Evolutionary conservation across 2,888 invertebrate genomes (phyloP).

Genomic region (Sussaba pulchella): DNA sequence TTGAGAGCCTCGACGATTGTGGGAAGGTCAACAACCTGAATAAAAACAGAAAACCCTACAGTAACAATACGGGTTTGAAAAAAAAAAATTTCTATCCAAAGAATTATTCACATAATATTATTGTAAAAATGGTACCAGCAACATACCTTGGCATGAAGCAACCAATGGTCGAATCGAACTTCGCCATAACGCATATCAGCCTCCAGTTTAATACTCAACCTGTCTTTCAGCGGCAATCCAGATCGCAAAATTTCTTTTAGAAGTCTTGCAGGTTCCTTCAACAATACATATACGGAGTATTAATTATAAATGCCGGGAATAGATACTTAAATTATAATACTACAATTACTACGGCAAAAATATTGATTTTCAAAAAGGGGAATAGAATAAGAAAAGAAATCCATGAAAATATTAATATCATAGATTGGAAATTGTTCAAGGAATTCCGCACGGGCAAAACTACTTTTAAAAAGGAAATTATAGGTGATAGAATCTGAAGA

Average conservation of each 20-base stretch:
- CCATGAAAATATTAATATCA: too few relatives aligned
- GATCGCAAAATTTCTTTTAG: constrained; percentile 91
- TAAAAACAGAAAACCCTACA: constrained; percentile 5
- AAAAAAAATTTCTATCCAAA: too few relatives aligned
- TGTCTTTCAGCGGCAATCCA: constrained; percentile 92
- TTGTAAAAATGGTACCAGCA: background rate
- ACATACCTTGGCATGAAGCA: constrained; percentile 91
- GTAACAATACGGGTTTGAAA: too few relatives aligned
- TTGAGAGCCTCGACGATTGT: constrained; percentile 97
- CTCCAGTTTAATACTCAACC: constrained; percentile 93
- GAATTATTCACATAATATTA: background rate
- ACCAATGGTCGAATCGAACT: constrained; percentile 94
- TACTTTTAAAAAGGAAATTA: too few relatives aligned
- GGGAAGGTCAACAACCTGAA: constrained; percentile 94
- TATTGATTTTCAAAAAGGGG: too few relatives aligned
- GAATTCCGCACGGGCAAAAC: too few relatives aligned
- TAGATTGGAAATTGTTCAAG: too few relatives aligned
- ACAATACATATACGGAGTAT: constrained; percentile 57
- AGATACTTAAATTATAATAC: too few relatives aligned
- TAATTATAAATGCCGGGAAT: too few relatives aligned
- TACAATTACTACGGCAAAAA: too few relatives aligned
- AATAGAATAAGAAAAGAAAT: too few relatives aligned
- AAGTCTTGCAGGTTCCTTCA: constrained; percentile 90
- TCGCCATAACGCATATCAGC: constrained; percentile 95
- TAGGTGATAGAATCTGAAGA: too few relatives aligned